Base-by-base conservation (phyloP, 1,140 invertebrate genomes). In the Callitettix versicolor region DNA sequence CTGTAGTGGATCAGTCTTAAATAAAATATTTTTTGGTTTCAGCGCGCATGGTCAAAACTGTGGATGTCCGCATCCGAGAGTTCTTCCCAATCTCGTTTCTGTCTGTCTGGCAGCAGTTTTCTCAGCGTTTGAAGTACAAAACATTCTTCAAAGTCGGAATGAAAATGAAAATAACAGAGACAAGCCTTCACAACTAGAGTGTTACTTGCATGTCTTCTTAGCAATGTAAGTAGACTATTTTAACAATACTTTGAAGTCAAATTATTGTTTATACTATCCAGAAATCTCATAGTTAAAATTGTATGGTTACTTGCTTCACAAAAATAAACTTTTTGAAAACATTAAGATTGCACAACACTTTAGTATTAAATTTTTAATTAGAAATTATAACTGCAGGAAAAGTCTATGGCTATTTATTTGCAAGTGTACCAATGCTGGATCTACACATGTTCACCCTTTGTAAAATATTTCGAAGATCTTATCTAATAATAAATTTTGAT, bases 1-100 rank as follows among this genome's bases (percentile, higher is more conserved):
- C n/a, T n/a, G n/a, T n/a, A n/a, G n/a, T n/a, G n/a, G n/a, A n/a
- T n/a, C n/a, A n/a, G n/a, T n/a, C n/a, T n/a, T 30, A 30, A 30
- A 4, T 30, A 9, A 30, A 30, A 30, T 30, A 30, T 33, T 58
- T 36, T 46, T 53, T 55, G 59, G 64, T 63, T 62, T 36, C 63
- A 86, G 85, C 63, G 81, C 88, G 57, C 88, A 92, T 68, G 86
- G 88, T 9, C 73, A 77, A 4, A 78, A 78, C 41, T 86, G 82
- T 60, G 75, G 77, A 14, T 92, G 88, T 71, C 88, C 88, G 4
- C 87, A 91, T 69, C 87, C 87, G 0, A 72, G 88, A 43, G 84
- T 91, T 6, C 75, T 91, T 11, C 86, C 86, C 2, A 92, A 92
- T 72, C 73, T 91, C 26, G 84, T 88, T 0, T 83, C 88, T 9